phyloP scores from a whole-genome alignment of 2,113 vertebrate species.

The Albula goreensis region DNA sequence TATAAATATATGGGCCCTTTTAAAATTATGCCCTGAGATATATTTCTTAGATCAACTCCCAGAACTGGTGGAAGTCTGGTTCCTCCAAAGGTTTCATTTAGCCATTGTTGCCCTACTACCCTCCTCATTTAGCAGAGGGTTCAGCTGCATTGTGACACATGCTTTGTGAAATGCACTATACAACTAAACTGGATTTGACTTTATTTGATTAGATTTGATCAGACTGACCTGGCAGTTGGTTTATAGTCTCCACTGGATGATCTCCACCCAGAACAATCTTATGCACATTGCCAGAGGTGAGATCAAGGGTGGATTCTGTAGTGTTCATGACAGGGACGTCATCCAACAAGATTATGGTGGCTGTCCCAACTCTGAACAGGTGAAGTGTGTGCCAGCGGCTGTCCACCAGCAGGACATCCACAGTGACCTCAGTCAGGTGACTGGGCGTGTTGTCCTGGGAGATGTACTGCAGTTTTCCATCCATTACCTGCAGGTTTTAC shows the following conservation, averaged over 20 bases:
- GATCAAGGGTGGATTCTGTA: conserved; percentile 44
- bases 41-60: neutral
- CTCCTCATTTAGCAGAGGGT: no score
- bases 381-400: conserved; percentile 65
- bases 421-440: conserved; percentile 44
- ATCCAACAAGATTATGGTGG: conserved; percentile 57
- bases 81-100: no score
- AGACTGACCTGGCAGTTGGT: conserved; percentile 52
- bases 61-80: no score
- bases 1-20: no score
- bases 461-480: conserved; percentile 51
- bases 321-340: conserved; percentile 50
- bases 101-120: no score
- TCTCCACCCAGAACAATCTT: conserved; percentile 57
- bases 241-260: conserved; percentile 23
- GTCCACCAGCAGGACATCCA: conserved; percentile 54
- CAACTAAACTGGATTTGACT: no score
- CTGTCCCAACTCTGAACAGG: conserved; percentile 39
- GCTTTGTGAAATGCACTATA: no score
- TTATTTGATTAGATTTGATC: no score
- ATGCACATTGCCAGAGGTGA: conserved; percentile 47
- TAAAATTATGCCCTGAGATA: neutral
- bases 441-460: conserved; percentile 48
- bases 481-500: conserved; percentile 54
- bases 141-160: no score